Base-by-base conservation (phyloP, 2,113 vertebrate species). In the Austrofundulus limnaeus region DNA sequence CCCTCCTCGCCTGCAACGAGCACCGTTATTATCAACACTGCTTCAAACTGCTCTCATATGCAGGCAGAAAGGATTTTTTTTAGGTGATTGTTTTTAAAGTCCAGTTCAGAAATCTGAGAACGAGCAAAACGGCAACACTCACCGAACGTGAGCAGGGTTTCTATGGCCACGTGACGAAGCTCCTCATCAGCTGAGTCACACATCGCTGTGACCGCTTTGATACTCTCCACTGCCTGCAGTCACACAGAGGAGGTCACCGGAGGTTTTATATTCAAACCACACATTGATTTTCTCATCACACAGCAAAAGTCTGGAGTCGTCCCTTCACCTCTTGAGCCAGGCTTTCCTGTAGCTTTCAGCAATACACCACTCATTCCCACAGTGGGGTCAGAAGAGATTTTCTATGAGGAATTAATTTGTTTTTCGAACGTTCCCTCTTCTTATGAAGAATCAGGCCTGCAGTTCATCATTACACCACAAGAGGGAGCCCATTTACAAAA, bases 121-220 rank as follows among this genome's bases (percentile, higher is more conserved):
- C 6, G 31, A 34, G 21, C 19, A 21, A 21, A 48, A 19, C 4
- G 20, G 34, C 8, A 16, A 37, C 73, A 91, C 94, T 91, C 85
- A 99, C 97, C 97, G 5, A 98, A 94, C 8, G 94, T 94, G 54
- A 98, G 91, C 48, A 98, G 92, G 7, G 95, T 96, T 91, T 98
- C 94, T 0, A 95, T 95, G 0, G 96, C 96, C 50, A 95, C 91
- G 19, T 94, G 95, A 46, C 94, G 93, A 48, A 97, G 93, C 61
- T 96, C 96, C 85, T 99, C 95, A 1, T 92, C 91, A 0, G 94
- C 94, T 2, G 94, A 96, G 76, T 97, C 95, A 75, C 95, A 99
- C 82, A 98, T 83, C 0, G 83, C 92, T 64, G 94, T 91, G 48
- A 99, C 90, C 37, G 95, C 94, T 78, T 90, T 93, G 80, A 98